phyloP scores from a whole-genome alignment of 2,797 vertebrate genomes.

The Lepus townsendii region DNA sequence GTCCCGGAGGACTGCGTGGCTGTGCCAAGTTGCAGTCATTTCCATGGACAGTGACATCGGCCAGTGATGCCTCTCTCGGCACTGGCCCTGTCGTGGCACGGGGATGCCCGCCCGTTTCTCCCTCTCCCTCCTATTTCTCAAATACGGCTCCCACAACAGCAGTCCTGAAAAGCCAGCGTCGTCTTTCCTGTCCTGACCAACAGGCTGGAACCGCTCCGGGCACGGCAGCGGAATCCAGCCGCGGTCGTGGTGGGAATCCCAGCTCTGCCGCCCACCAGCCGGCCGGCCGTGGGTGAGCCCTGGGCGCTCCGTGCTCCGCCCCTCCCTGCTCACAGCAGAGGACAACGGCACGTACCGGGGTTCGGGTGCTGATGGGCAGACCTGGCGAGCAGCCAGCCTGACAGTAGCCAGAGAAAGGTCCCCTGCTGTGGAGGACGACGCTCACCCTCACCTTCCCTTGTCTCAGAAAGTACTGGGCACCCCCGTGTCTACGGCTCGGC shows the following conservation, averaged over 20 bases:
- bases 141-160: too few relatives aligned
- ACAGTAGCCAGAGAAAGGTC: accelerated
- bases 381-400: neutral
- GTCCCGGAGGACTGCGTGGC: too few relatives aligned
- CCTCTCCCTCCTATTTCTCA: neutral
- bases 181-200: neutral
- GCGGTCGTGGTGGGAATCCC: neutral
- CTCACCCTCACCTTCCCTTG: neutral
- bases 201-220: neutral
- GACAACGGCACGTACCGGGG: too few relatives aligned
- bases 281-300: neutral
- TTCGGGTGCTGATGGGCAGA: too few relatives aligned
- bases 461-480: too few relatives aligned
- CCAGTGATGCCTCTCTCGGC: too few relatives aligned
- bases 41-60: too few relatives aligned
- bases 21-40: too few relatives aligned
- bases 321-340: too few relatives aligned
- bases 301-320: accelerated
- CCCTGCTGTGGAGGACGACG: accelerated
- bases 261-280: neutral
- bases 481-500: neutral
- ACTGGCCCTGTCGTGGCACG: too few relatives aligned
- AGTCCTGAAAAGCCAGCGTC: too few relatives aligned
- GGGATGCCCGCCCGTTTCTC: too few relatives aligned
- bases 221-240: accelerated